phyloP scores from a whole-genome alignment of 2,113 vertebrate genomes.

The Scopus umbretta region DNA sequence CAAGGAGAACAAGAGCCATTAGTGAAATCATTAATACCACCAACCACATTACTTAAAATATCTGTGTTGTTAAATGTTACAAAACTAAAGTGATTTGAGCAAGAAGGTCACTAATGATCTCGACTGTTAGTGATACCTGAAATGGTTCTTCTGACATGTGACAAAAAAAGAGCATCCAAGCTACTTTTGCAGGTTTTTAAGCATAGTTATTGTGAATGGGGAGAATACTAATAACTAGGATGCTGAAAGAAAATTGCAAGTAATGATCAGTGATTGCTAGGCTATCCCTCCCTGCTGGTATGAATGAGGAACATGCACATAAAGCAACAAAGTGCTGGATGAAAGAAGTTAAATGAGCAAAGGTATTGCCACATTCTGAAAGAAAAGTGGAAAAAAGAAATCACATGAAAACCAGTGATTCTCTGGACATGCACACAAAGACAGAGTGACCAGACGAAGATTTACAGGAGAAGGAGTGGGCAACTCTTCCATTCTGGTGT shows the following conservation, averaged over 20 bases:
- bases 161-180: neutral
- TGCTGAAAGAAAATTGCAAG: neutral
- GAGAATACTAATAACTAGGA: neutral
- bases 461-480: neutral
- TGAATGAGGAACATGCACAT: neutral
- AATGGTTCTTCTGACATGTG: neutral
- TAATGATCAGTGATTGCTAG: neutral
- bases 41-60: neutral
- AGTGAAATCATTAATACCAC: neutral
- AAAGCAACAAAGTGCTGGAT: neutral
- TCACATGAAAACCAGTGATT: neutral
- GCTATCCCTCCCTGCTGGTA: neutral
- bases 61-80: neutral
- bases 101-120: neutral
- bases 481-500: neutral
- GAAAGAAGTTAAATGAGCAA: neutral
- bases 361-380: neutral
- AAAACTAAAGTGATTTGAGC: neutral
- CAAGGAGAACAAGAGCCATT: neutral
- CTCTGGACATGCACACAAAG: neutral
- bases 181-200: neutral
- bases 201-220: neutral
- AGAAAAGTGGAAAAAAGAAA: neutral
- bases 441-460: neutral
- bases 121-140: neutral